Base-by-base conservation (phyloP, 1,140 invertebrate genomes). In the Periplaneta americana region DNA sequence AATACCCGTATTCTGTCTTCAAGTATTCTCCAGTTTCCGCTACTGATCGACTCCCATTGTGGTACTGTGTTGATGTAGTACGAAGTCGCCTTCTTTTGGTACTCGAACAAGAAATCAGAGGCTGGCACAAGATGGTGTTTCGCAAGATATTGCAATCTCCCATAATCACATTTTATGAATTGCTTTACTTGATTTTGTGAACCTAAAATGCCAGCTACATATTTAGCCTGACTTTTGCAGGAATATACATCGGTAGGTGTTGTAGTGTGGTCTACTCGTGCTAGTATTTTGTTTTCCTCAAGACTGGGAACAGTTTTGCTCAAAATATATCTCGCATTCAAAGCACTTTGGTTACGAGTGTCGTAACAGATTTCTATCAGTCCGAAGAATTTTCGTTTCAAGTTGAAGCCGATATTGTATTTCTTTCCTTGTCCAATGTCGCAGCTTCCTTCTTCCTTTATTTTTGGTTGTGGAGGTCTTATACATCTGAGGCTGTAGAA, bases 121-220 rank as follows among this genome's bases (percentile, higher is more conserved):
- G 93, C 93, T 34, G 93, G 93, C 0, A 91, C 88, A n/a, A 94
- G 87, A 84, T 95, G 94, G 33, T 93, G 93, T 18, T 89, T 85
- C 17, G 84, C 85, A 2, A 90, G 75, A 79, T 84, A 89, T 36
- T 0, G 48, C n/a, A 79, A 36, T 10, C 48, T 5, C 4, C 22
- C 13, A 0, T 74, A 9, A 13, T 22, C 31, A 74, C 48, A 35
- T 22, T 84, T 87, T 8, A 90, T 85, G 80, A 88, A 90, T 33
- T 85, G 79, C 13, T 85, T 35, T 1, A 87, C 86, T 79, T 86
- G 81, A 9, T 17, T 57, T 10, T 83, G n/a, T 17, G 86, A 86
- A 34, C 85, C 86, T 13, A 90, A 84, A 22, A 86, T 84, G n/a
- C 34, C 57, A 1, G 77, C 81, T 8, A 86, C 37, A 0, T 83